Conservation (phyloP, 2,888 invertebrate genomes). For the Zaprionus bogoriensis region DNA sequence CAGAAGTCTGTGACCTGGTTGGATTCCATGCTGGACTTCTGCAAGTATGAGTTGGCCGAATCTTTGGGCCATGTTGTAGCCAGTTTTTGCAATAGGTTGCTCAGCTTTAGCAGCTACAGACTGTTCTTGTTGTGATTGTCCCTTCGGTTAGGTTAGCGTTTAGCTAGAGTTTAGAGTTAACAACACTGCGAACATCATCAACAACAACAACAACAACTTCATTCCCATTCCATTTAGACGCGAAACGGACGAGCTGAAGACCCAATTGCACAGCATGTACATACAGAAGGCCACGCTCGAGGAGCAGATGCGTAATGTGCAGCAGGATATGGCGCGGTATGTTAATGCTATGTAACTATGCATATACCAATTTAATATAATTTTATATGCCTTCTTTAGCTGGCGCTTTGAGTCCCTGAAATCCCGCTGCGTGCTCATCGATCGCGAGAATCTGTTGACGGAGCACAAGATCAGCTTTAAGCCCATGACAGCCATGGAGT, state of each 20-base stretch:
- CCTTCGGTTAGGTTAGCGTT: conserved; percentile 20
- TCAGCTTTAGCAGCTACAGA: conserved; percentile 52
- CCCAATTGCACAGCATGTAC: conserved; percentile 77
- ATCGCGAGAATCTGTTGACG: conserved; percentile 80
- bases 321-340: conserved; percentile 81
- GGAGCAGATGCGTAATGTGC: conserved; percentile 76
- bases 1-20: conserved; percentile 81
- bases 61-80: conserved; percentile 46
- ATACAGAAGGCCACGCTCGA: conserved; percentile 80
- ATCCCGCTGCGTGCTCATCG: conserved; percentile 79
- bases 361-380: neutral
- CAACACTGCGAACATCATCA: conserved; percentile 1
- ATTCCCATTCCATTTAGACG: conserved; percentile 74
- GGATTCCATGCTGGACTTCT: conserved; percentile 81
- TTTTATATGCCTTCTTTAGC: conserved; percentile 62
- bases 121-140: conserved; percentile 52
- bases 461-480: conserved; percentile 80
- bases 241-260: conserved; percentile 81
- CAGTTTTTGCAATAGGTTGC: conserved; percentile 50
- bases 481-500: conserved; percentile 68
- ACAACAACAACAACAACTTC: conserved; percentile 17
- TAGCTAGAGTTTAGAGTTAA: conserved; percentile 31
- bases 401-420: conserved; percentile 83
- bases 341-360: neutral
- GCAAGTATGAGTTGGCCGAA: conserved; percentile 80